phyloP scores from a whole-genome alignment of 2,888 invertebrate species.

The Eubasilissa splendida region DNA sequence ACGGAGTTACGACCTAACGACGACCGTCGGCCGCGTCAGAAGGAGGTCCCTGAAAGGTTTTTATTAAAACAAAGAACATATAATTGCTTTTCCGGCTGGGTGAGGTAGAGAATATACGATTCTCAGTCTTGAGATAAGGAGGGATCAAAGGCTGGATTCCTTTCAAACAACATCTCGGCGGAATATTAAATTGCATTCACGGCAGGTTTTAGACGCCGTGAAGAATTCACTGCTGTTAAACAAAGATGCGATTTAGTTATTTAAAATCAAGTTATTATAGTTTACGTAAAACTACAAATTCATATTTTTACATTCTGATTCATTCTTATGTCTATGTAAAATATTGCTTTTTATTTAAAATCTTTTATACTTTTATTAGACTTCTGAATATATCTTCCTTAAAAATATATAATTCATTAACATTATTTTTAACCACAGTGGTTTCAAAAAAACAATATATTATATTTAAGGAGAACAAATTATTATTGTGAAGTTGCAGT shows the following conservation, averaged over 20 bases:
- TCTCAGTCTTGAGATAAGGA: conserved; percentile 17
- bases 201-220: background rate
- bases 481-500: no score
- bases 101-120: conserved; percentile 22
- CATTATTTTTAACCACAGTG: no score
- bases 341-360: no score
- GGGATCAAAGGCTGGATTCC: conserved; percentile 22
- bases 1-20: background rate
- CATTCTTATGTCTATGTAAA: no score
- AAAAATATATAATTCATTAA: background rate
- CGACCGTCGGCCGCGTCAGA: conserved; percentile 18
- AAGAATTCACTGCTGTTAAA: background rate
- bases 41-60: conserved; percentile 14
- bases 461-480: no score
- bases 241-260: no score
- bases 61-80: conserved; percentile 40
- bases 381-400: background rate
- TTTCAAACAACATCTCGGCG: conserved; percentile 18
- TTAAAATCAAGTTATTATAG: no score
- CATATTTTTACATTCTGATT: no score
- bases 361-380: no score
- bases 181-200: conserved; percentile 46
- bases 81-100: conserved; percentile 43
- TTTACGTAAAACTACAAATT: no score
- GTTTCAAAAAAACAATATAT: no score